Evolutionary conservation across 2,797 vertebrate genomes (phyloP), one percentile per base, ranked within the genome.

Genomic region (Sebastes umbrosus): DNA sequence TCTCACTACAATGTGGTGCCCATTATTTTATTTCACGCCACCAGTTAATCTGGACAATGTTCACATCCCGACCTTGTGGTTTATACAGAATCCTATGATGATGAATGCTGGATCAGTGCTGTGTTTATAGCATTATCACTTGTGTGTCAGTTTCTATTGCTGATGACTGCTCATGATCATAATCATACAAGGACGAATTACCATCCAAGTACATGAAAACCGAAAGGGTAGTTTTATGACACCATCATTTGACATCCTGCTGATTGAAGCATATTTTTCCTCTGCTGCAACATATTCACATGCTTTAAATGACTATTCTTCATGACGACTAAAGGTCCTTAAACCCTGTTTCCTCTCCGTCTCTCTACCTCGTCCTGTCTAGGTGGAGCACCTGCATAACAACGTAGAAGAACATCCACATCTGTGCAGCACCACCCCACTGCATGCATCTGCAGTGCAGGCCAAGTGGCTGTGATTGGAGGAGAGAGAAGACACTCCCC

Each of bases 381-480:
- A 93, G 89, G 84, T 89, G 77, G 34, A 84, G 43, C 52, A 75
- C 34, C 65, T 77, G 64, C 43, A 60, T 63, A 57, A 46, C 43
- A 73, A 70, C n/a, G 29, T 54, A 71, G 14, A 8, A 57, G 55
- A 83, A 66, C 55, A 55, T 36, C 24, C 68, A 80, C 77, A 77
- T 76, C 72, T 69, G 54, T 63, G 62, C n/a, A 18, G 43, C 70
- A 64, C 14, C 34, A 22, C 60, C 54, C 3, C 65, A 22, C 32
- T 5, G 34, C 59, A 58, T 81, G 67, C 75, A 81, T 77, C 87
- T 89, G 80, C 87, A 88, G 80, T 76, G 80, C 34, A 73, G 72
- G 62, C 63, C 76, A 9, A 5, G 27, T 4, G 70, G 32, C 76
- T 73, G 57, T 20, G 77, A 90, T 80, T 84, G 87, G 83, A 79